Base-by-base conservation (phyloP, 2,888 invertebrate genomes). In the Agonopterix subpropinquella region DNA sequence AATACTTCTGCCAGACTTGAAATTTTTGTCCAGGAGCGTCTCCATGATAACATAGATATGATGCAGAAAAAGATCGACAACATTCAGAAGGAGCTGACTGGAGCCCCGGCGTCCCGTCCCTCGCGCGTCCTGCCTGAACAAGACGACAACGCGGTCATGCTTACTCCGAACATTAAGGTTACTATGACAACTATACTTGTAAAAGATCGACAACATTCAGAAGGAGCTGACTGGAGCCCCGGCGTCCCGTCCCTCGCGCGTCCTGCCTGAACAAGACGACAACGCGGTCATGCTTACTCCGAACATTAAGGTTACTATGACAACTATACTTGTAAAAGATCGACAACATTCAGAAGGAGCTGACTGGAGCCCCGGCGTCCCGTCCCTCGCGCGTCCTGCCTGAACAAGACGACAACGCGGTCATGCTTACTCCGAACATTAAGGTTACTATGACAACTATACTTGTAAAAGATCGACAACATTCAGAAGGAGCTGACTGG, bases 21-120 rank as follows among this genome's bases (percentile, higher is more conserved):
- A 2, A 28, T 28, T 28, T 5, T 28, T 28, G 28, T 28, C 4
- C 53, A 80, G 77, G 80, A 77, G 43, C 71, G 73, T 8, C 67
- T 83, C 11, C 72, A 73, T 47, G 66, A 73, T 36, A 70, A 67
- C 52, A 73, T 80, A 48, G 58, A 64, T 48, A 61, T 58, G 41
- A 75, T 79, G 78, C 75, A 74, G 64, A 63, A 58, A 54, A 79
- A 67, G 10, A 79, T 83, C 43, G 78, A 77, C 60, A 81, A 80
- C 56, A 71, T 81, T 18, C 77, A 78, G 63, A 77, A 79, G 62
- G 80, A 82, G 65, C 59, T 81, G 52, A 69, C 72, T 2, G 74
- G 71, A 0, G 36, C 13, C 37, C 39, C 13, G 50, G 48, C 11
- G 49, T n/a, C 42, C 47, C n/a, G 41, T 52, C 8, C 8, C 53